Conservation (phyloP, 2,797 vertebrate genomes). For the Spondyliosoma cantharus region DNA sequence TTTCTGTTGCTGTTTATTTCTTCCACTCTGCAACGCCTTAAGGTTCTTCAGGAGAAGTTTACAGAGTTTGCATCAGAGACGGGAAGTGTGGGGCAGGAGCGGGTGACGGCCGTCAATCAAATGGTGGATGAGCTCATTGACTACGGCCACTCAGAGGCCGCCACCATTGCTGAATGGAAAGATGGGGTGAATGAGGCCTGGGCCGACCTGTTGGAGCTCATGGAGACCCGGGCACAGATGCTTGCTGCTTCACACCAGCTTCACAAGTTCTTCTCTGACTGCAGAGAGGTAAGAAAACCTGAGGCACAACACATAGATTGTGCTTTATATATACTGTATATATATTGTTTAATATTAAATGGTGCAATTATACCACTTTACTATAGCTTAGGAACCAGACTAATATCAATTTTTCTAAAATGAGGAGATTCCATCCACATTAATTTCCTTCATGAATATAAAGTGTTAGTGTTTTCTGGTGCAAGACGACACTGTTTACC, state of each 20-base stretch:
- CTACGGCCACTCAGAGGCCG: slow-evolving; percentile 92
- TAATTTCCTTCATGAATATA: neutral
- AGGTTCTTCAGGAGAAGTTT: slow-evolving; percentile 95
- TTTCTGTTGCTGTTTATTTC: neutral
- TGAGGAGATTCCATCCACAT: neutral
- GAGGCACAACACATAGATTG: neutral
- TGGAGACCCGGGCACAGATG: slow-evolving; percentile 95
- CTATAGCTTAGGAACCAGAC: neutral
- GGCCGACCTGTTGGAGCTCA: slow-evolving; percentile 95
- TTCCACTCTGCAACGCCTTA: neutral
- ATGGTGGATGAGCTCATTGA: slow-evolving; percentile 98
- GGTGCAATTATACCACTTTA: neutral
- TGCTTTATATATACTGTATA: slow-evolving; percentile 2
- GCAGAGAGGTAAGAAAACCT: slow-evolving; percentile 83
- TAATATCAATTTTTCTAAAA: too few species aligned
- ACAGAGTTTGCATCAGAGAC: slow-evolving; percentile 93
- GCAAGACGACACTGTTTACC: neutral
- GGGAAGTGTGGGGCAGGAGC: slow-evolving; percentile 88
- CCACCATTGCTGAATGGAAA: slow-evolving; percentile 97
- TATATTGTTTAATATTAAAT: neutral
- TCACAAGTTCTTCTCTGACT: slow-evolving; percentile 95
- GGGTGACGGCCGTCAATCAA: slow-evolving; percentile 92
- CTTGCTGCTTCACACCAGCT: slow-evolving; percentile 93
- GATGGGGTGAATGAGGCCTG: slow-evolving; percentile 95
- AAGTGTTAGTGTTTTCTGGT: neutral